Conservation (phyloP, 2,797 vertebrate species). For the Numenius phaeopus region DNA sequence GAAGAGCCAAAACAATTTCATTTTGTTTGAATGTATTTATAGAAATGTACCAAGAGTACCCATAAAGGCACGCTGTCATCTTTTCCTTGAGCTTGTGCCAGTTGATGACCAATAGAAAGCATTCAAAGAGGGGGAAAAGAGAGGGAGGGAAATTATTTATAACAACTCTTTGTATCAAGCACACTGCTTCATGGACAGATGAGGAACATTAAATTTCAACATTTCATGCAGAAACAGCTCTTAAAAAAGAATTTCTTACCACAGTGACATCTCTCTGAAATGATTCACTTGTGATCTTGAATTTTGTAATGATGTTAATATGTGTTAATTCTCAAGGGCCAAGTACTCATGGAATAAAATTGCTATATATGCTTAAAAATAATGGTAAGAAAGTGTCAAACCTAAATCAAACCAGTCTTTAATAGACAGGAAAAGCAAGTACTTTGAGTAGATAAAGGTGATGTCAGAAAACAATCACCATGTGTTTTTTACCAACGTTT, state of each 20-base stretch:
- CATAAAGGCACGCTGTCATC: conserved; percentile 60
- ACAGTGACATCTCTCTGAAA: not conserved
- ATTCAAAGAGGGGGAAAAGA: conserved; percentile 24
- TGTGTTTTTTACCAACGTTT: not conserved
- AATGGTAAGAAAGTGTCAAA: not conserved
- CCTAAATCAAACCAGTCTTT: not conserved
- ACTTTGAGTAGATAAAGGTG: conserved; percentile 13
- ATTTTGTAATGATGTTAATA: conserved; percentile 15
- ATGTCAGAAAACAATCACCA: not conserved
- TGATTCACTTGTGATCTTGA: conserved; percentile 54
- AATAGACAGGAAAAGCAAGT: conserved; percentile 30
- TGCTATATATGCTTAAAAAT: not conserved
- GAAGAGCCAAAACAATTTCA: conserved; percentile 59
- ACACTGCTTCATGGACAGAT: conserved; percentile 64
- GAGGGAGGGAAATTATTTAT: conserved; percentile 46
- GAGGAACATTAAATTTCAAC: conserved; percentile 64
- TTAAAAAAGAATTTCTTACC: conserved; percentile 53
- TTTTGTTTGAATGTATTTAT: conserved; percentile 71
- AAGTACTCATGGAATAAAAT: conserved; percentile 15
- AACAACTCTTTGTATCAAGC: conserved; percentile 52
- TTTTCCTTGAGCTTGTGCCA: conserved; percentile 71
- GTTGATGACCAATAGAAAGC: conserved; percentile 66
- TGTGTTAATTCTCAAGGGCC: conserved; percentile 7
- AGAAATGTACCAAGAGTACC: conserved; percentile 69
- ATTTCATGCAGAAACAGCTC: conserved; percentile 28